Conservation (phyloP, 2,888 invertebrate genomes). For the Habrosyne pyritoides region DNA sequence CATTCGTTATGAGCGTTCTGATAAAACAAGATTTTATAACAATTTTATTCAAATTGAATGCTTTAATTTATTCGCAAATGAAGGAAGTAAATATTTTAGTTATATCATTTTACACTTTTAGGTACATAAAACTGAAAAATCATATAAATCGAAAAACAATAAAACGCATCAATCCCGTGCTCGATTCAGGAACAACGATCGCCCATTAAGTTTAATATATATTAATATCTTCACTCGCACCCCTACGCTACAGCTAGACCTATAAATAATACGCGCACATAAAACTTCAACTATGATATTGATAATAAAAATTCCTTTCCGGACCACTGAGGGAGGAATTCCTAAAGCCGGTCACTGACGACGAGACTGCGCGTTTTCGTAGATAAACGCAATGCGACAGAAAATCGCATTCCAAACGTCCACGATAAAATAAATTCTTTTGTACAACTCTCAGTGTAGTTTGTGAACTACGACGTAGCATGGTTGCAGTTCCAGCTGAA, state of each 20-base stretch:
- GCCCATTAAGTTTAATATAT: constrained; percentile 17
- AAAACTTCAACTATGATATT: constrained; percentile 60
- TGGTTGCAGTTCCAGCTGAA: constrained; percentile 4
- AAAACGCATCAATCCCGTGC: not conserved
- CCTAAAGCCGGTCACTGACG: constrained; percentile 7
- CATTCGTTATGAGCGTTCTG: no score
- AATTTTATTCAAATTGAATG: no score
- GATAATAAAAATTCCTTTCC: constrained; percentile 68
- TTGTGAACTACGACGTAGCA: not conserved
- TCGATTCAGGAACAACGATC: constrained; percentile 5
- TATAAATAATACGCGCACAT: constrained; percentile 51
- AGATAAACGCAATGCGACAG: constrained; percentile 9
- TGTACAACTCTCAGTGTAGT: constrained; percentile 6
- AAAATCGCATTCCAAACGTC: constrained; percentile 11
- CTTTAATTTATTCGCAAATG: no score
- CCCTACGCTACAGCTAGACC: constrained; percentile 42
- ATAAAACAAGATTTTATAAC: no score
- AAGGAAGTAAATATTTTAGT: no score
- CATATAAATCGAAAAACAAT: not conserved
- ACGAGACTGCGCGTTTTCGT: constrained; percentile 6
- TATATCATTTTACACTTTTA: no score
- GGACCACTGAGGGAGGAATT: constrained; percentile 33
- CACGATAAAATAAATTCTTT: constrained; percentile 27
- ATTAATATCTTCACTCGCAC: constrained; percentile 13
- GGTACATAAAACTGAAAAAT: not conserved